phyloP scores from a whole-genome alignment of 2,888 invertebrate species.

The Rhamphomyia laevipes region DNA sequence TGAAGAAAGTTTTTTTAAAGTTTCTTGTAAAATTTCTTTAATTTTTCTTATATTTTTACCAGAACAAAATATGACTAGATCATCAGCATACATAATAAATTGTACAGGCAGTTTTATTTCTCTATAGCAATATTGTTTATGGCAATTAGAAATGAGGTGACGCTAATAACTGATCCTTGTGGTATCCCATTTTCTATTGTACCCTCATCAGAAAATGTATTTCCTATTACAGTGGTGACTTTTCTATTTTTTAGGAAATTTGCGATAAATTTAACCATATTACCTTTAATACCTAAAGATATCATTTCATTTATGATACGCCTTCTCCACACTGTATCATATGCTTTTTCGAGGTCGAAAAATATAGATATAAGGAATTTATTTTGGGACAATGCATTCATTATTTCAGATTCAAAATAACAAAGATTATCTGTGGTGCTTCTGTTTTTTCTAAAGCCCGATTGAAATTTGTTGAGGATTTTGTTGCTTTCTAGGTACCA shows the following conservation, averaged over 20 bases:
- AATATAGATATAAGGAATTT: not conserved
- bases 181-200: conserved; percentile 1
- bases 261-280: not conserved
- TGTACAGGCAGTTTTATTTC: not conserved
- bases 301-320: not conserved
- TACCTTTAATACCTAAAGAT: not conserved
- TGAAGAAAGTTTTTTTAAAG: not conserved
- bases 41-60: not conserved
- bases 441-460: not conserved
- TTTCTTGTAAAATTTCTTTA: not conserved
- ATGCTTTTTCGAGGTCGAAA: not conserved
- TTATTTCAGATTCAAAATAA: not conserved
- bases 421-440: not conserved
- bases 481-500: not conserved
- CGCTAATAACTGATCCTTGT: conserved; percentile 3
- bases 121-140: conserved; percentile 2
- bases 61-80: not conserved
- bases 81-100: conserved; percentile 1
- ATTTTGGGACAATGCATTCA: not conserved
- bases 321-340: not conserved
- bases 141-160: not conserved
- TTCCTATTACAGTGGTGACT: not conserved
- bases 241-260: not conserved
- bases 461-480: not conserved
- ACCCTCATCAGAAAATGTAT: not conserved